Evolutionary conservation across 2,113 vertebrate genomes (phyloP), one percentile per base, ranked within the genome.

Genomic region (Coracopsis vasa): DNA sequence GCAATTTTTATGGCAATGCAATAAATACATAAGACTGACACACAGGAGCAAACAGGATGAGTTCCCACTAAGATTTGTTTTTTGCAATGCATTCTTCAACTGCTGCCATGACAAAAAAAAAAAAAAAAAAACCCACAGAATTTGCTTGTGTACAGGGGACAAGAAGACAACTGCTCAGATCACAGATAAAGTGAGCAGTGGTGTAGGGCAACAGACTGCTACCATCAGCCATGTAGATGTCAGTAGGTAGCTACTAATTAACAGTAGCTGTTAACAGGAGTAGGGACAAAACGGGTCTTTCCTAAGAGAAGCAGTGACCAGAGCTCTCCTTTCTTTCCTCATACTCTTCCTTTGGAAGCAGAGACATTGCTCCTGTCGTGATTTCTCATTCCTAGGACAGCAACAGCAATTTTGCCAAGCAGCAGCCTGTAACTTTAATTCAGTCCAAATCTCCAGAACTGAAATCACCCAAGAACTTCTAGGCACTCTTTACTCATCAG

Each of bases 21-120:
- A n/a, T 15, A 85, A 80, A 62, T 16, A 73, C 1, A 70, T 33
- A 11, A 53, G 27, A 62, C 14, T 23, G 35, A 56, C 15, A 45
- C 0, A 15, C 21, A 90, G n/a, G 9, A 78, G 13, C 5, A 16
- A 70, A 74, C 0, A 41, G 18, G 28, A 71, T 7, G 11, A 45
- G 25, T 6, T 73, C 31, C 37, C 28, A n/a, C 27, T 0, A 16
- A 70, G 23, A 73, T 31, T 7, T 80, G 24, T 9, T 78, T 61
- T 70, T 62, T 19, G 17, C n/a, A 71, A 53, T 11, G n/a, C 1
- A 33, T 39, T 83, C 84, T 70, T 54, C 47, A 54, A 10, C 23
- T 29, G 25, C 0, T 50, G 42, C 33, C 12, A 17, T 17, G n/a
- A 86, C 50, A 23, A 58, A 58, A 58, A 56, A 21, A 7, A 56